A percentile compares a stretch with the other conserved stretches of the same genome.
phyloP scores from a whole-genome alignment of 1,140 invertebrate genomes.

The Chrysoperla carnea region DNA sequence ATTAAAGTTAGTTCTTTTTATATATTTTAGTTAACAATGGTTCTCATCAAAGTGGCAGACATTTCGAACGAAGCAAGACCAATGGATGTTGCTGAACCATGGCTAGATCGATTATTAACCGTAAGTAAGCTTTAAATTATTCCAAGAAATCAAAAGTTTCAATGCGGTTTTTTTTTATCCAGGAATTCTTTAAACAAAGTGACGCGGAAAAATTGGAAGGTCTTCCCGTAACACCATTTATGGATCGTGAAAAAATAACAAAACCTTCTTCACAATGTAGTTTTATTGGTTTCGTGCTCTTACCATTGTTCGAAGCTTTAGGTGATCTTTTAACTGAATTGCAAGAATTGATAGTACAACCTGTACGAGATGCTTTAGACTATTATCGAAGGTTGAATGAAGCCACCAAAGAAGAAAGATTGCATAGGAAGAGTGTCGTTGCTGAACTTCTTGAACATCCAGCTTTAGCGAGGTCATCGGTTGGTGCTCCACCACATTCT shows the following conservation, averaged over 20 bases:
- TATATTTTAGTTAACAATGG: slow-evolving; percentile 52
- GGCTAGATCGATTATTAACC: slow-evolving; percentile 58
- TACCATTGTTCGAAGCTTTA: slow-evolving; percentile 62
- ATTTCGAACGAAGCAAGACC: slow-evolving; percentile 76
- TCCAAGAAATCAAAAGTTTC: neutral
- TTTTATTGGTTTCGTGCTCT: slow-evolving; percentile 67
- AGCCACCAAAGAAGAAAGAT: slow-evolving; percentile 37
- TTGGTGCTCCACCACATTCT: neutral
- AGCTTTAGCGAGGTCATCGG: slow-evolving; percentile 14
- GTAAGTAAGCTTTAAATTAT: slow-evolving; percentile 9
- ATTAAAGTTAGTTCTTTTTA: too few species aligned
- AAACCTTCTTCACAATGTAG: slow-evolving; percentile 73
- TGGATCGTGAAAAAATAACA: slow-evolving; percentile 80
- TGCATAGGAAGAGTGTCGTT: slow-evolving; percentile 38
- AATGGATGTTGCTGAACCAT: slow-evolving; percentile 70
- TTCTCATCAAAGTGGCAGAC: slow-evolving; percentile 73
- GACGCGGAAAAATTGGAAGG: slow-evolving; percentile 72
- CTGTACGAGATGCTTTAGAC: slow-evolving; percentile 38
- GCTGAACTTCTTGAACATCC: slow-evolving; percentile 19
- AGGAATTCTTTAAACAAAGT: slow-evolving; percentile 69
- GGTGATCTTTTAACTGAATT: slow-evolving; percentile 52
- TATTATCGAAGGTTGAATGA: slow-evolving; percentile 41
- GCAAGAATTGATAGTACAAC: slow-evolving; percentile 34
- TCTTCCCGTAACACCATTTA: slow-evolving; percentile 71
- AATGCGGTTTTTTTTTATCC: slow-evolving; percentile 6